Percentiles rank a stretch among this genome's conserved stretches.
These are phyloP conservation scores for Petaurus breviceps DNA, from an alignment of 2,113 vertebrate species.

Conservation along the genomic window DNA sequence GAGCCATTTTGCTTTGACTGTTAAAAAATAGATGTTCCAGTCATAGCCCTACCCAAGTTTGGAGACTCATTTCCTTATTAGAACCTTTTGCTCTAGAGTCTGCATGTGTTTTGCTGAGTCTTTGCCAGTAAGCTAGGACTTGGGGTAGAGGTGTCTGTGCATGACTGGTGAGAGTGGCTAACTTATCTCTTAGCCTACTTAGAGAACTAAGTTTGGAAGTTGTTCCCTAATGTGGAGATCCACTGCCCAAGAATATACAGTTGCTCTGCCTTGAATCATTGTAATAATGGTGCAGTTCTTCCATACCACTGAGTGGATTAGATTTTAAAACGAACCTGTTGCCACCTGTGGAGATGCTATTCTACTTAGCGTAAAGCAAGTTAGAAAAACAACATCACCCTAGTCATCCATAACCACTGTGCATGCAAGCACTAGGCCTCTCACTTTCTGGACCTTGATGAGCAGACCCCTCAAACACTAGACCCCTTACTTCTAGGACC, in stretches of 20 bases:
- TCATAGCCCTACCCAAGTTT: not conserved
- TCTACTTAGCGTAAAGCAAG: not conserved
- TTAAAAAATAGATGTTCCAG: not conserved
- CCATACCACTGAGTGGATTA: not conserved
- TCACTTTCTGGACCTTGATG: not conserved
- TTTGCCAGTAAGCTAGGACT: not conserved
- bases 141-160: not conserved
- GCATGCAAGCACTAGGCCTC: not conserved
- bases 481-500: not conserved
- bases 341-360: not conserved
- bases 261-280: not conserved
- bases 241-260: not conserved
- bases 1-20: not conserved
- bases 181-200: not conserved
- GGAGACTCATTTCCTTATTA: not conserved
- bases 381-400: not conserved
- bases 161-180: not conserved
- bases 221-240: not conserved
- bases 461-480: not conserved
- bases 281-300: not conserved
- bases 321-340: not conserved
- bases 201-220: not conserved
- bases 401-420: not conserved
- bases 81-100: not conserved
- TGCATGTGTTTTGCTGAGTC: not conserved